Evolutionary conservation across 1,140 invertebrate genomes (phyloP), one percentile per base, ranked within the genome.

Genomic region (Medauroidea extradentata): DNA sequence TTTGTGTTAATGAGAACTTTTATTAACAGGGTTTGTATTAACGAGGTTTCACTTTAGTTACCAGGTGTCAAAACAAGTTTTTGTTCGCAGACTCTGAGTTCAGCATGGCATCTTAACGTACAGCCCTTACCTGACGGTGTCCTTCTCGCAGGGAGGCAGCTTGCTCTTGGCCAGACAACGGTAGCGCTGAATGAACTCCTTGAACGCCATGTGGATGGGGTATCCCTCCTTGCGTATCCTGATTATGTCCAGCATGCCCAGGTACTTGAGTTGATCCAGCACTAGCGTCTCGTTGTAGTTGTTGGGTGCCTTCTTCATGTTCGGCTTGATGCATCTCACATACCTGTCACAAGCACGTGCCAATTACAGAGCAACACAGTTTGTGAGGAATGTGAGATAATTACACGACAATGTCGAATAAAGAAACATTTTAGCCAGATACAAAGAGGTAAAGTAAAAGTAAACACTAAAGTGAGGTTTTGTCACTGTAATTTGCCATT

Each of bases 221-320:
- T 89, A 98, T 1, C 95, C 94, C 78, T 96, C 92, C 68, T 91
- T 88, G 38, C 94, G 79, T 56, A 98, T 98, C 53, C 92, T 80
- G 66, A 98, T 96, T 61, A 97, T 96, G 73, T 97, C 94, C 69
- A 96, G 78, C 93, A 98, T 97, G 46, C 95, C 94, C 44, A 97
- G 83, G 77, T 97, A 98, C 63, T 87, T 86, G 5, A 97, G 78
- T 76, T 98, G 95, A 66, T 93, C 91, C 39, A 94, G 76, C 2
- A 97, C 94, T 53, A 96, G 79, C 49, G 84, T 81, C 39, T 89
- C 85, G 72, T 91, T 86, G 72, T 92, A 98, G 62, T 86, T 83
- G 67, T 93, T 85, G 0, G 93, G 80, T n/a, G 83, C 76, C 75
- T 98, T 98, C 63, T 87, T 79, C 70, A 88, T 84, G 69, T 98